These are phyloP conservation scores for Capromys pilorides DNA, from an alignment of 2,797 vertebrate species.

Conservation along the genomic window DNA sequence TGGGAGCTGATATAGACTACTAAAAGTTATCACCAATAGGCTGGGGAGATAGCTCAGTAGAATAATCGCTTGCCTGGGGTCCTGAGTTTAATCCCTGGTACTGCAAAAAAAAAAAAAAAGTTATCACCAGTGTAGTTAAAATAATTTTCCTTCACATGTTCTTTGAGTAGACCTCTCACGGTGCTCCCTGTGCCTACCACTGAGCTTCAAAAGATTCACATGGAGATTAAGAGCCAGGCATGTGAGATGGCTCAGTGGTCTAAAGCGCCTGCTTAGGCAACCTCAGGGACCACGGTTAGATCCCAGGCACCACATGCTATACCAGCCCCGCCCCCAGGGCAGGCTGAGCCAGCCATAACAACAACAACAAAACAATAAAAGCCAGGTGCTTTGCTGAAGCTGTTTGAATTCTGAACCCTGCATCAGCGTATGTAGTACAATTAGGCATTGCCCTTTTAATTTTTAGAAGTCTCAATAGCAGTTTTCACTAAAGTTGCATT, in stretches of 20 bases:
- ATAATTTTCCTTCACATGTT: neutral
- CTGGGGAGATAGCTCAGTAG: too few species aligned
- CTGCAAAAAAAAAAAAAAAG: too few species aligned
- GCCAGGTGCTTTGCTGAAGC: slow-evolving; percentile 12
- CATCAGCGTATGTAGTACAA: neutral
- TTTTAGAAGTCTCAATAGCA: slow-evolving; percentile 6
- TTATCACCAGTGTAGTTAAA: slow-evolving; percentile 16
- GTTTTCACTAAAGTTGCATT: slow-evolving; percentile 32
- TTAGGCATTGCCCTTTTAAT: slow-evolving; percentile 12
- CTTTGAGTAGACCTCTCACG: neutral
- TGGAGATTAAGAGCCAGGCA: slow-evolving; percentile 25
- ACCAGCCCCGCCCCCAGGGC: too few species aligned
- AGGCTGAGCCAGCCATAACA: too few species aligned
- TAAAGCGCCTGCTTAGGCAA: too few species aligned
- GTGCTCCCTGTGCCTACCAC: neutral
- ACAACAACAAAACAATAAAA: too few species aligned
- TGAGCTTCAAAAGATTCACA: neutral
- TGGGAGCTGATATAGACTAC: neutral
- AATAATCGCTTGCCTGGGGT: too few species aligned
- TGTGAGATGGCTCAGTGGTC: too few species aligned
- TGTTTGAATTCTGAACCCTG: slow-evolving; percentile 49
- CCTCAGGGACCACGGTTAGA: too few species aligned
- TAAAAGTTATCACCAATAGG: neutral
- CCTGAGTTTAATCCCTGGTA: too few species aligned
- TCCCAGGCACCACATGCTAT: too few species aligned